A percentile compares a stretch with the other conserved stretches of the same genome.
These are phyloP conservation scores for Acanthopagrus latus DNA, from an alignment of 2,797 vertebrate species.

Conservation along the genomic window DNA sequence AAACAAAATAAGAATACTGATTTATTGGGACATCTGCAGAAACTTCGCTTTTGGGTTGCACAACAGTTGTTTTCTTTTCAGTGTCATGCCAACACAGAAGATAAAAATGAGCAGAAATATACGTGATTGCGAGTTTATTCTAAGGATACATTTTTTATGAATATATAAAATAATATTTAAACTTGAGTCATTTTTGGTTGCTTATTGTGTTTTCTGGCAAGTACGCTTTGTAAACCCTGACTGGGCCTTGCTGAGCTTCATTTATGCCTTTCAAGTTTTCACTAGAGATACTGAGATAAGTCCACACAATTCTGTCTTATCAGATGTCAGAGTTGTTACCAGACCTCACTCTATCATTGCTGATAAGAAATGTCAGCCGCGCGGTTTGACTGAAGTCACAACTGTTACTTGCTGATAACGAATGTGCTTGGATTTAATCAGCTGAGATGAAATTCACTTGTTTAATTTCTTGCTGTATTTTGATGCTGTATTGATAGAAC, in stretches of 20 bases:
- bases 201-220: background rate
- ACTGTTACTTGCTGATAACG: background rate
- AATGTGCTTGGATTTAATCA: background rate
- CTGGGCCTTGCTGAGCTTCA: background rate
- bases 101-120: background rate
- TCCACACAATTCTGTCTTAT: background rate
- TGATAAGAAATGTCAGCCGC: conserved; percentile 10
- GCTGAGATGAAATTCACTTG: background rate
- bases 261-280: background rate
- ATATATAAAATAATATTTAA: background rate
- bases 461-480: background rate
- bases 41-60: background rate
- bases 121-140: background rate
- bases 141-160: background rate
- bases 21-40: background rate
- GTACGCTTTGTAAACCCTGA: background rate
- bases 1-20: background rate
- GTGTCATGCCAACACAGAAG: background rate
- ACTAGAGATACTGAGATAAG: background rate
- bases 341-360: background rate
- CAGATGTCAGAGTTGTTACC: conserved; percentile 2
- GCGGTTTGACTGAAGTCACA: background rate
- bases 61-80: background rate
- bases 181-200: background rate
- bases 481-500: background rate